Conservation (phyloP, 1,140 invertebrate genomes). For the Heliconius melpomene region DNA sequence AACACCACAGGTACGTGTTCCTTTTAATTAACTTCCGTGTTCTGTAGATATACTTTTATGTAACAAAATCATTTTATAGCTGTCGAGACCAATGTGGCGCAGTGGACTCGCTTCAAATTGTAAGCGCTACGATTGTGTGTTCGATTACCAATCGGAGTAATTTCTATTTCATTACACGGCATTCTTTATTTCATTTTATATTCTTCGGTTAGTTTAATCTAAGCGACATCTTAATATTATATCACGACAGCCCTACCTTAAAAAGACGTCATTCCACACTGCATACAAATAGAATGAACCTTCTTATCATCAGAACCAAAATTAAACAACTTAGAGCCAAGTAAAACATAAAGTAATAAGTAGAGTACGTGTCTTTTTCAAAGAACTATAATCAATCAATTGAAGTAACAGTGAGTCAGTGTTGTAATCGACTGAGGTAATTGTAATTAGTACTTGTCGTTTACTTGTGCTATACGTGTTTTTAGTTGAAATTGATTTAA, state of each 20-base stretch:
- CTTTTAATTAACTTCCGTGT: too few species aligned
- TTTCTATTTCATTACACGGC: too few species aligned
- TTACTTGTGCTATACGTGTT: neutral
- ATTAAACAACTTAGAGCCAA: neutral
- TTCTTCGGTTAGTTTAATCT: neutral
- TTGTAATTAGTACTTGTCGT: slow-evolving; percentile 13
- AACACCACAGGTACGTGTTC: too few species aligned
- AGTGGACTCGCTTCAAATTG: too few species aligned
- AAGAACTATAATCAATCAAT: slow-evolving; percentile 42
- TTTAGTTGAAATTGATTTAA: neutral
- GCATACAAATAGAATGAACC: neutral
- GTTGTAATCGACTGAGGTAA: slow-evolving; percentile 6
- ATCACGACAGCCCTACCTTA: neutral
- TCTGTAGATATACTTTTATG: too few species aligned
- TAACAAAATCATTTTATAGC: too few species aligned
- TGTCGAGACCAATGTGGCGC: too few species aligned
- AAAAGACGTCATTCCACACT: neutral
- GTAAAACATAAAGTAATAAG: neutral
- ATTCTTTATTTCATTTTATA: too few species aligned
- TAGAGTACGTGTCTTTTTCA: slow-evolving; percentile 42
- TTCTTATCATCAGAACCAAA: neutral
- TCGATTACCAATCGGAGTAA: too few species aligned
- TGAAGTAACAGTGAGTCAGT: slow-evolving; percentile 30
- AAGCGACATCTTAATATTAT: neutral
- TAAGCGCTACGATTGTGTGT: too few species aligned